Conservation (phyloP, 2,797 vertebrate species). For the Intellagama lesueurii region DNA sequence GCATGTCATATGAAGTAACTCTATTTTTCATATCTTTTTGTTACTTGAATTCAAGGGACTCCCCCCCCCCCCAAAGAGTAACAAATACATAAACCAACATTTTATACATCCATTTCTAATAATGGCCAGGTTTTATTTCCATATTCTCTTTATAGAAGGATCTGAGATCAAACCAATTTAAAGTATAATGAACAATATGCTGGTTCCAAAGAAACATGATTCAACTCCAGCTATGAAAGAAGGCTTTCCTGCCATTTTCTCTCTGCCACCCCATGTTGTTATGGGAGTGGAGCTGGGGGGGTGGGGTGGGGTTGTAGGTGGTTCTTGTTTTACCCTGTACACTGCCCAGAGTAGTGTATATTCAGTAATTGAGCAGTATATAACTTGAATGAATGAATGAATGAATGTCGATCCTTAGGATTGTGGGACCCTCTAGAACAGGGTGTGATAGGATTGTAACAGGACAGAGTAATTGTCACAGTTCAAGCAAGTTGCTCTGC, state of each 20-base stretch:
- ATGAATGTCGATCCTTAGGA: neutral
- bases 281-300: too few species aligned
- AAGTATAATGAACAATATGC: neutral
- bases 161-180: neutral
- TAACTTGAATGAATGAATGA: too few species aligned
- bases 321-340: too few species aligned
- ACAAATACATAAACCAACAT: neutral
- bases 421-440: neutral
- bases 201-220: neutral
- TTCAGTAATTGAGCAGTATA: too few species aligned
- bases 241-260: neutral
- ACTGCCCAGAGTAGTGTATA: too few species aligned
- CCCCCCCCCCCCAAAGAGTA: neutral
- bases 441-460: neutral
- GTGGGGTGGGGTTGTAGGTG: too few species aligned
- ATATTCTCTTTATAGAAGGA: neutral
- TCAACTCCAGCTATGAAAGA: neutral
- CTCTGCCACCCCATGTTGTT: neutral
- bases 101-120: too few species aligned
- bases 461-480: neutral
- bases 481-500: neutral
- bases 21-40: neutral
- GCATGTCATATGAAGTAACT: neutral
- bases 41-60: neutral
- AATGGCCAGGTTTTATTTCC: neutral